phyloP scores from a whole-genome alignment of 2,113 vertebrate genomes.

The Syngnathus floridae region DNA sequence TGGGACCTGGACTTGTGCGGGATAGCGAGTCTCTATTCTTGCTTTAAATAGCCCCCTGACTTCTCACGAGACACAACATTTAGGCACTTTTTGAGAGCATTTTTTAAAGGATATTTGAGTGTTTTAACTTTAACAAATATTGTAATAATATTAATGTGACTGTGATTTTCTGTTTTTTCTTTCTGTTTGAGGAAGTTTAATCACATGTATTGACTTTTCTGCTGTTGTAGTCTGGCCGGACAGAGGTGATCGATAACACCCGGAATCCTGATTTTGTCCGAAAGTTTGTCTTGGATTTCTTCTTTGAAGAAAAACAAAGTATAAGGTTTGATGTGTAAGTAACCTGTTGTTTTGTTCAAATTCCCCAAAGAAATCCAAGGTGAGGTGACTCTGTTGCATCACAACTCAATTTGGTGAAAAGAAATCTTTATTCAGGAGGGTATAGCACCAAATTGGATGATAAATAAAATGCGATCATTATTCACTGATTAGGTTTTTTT shows the following conservation, averaged over 20 bases:
- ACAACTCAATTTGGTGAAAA: constrained; percentile 10
- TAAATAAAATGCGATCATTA: constrained; percentile 20
- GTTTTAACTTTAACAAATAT: constrained; percentile 5
- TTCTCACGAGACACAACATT: constrained; percentile 38
- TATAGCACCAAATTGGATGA: constrained; percentile 13
- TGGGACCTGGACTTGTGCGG: constrained; percentile 1
- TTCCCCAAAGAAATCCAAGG: background rate
- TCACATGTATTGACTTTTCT: constrained; percentile 16
- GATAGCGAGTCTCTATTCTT: constrained; percentile 6
- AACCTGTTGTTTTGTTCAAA: background rate
- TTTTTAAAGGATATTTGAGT: constrained; percentile 14
- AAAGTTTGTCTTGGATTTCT: constrained; percentile 95
- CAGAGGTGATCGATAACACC: constrained; percentile 94
- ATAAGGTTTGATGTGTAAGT: constrained; percentile 95
- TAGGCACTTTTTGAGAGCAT: background rate
- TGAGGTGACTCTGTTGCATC: background rate
- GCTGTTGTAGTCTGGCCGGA: constrained; percentile 81
- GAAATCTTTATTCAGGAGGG: background rate
- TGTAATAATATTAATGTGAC: background rate
- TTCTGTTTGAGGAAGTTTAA: background rate
- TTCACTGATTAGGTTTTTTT: constrained; percentile 24
- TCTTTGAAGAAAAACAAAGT: constrained; percentile 97
- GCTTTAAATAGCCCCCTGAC: constrained; percentile 22
- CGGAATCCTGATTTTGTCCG: constrained; percentile 93
- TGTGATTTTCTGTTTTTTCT: background rate